Percentiles rank a stretch among this genome's conserved stretches.
phyloP scores from a whole-genome alignment of 2,797 vertebrate species.

The Orestias chungarensis region DNA sequence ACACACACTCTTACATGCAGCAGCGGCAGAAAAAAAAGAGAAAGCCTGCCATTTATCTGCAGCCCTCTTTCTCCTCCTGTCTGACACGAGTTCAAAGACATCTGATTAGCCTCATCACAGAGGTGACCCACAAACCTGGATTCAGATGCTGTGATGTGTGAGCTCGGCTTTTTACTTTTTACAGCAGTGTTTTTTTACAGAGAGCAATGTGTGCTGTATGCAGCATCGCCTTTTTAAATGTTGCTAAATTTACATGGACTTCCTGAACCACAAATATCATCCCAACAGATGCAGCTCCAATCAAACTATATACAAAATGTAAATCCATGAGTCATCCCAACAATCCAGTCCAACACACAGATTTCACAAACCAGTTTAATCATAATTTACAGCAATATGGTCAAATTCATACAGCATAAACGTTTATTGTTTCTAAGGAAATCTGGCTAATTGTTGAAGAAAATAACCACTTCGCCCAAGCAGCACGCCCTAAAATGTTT shows the following conservation, averaged over 20 bases:
- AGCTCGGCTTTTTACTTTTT: not conserved
- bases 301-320: not conserved
- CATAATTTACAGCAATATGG: too few species aligned
- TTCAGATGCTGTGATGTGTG: not conserved
- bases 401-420: not conserved
- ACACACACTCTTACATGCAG: not conserved
- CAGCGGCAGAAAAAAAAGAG: conserved; percentile 8
- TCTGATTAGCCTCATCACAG: conserved; percentile 47
- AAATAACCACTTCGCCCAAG: too few species aligned
- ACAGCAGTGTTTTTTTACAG: too few species aligned
- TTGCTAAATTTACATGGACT: too few species aligned
- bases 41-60: conserved; percentile 5
- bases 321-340: not conserved
- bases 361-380: too few species aligned
- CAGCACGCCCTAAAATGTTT: too few species aligned
- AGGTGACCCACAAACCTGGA: conserved; percentile 56
- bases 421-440: too few species aligned
- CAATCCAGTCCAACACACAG: not conserved
- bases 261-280: too few species aligned
- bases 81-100: conserved; percentile 37
- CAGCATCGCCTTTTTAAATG: too few species aligned
- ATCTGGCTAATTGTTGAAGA: not conserved
- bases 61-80: not conserved
- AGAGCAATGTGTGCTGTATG: too few species aligned
- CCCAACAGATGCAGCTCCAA: not conserved